These are phyloP conservation scores for Typhlomys cinereus DNA, from an alignment of 2,113 vertebrate species.

Conservation along the genomic window DNA sequence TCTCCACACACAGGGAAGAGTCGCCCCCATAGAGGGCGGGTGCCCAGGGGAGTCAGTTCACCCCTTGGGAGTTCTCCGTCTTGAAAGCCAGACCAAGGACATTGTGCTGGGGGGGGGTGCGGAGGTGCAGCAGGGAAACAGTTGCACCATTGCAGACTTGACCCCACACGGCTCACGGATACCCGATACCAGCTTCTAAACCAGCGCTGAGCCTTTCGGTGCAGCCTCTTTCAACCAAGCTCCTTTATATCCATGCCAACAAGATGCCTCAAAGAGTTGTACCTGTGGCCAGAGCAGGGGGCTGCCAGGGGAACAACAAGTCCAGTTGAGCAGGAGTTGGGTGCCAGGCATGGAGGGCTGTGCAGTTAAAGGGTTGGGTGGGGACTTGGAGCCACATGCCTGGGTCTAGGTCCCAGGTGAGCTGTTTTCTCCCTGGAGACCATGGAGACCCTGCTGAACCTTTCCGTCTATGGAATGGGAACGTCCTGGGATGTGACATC, in stretches of 20 bases:
- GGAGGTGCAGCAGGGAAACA: not conserved
- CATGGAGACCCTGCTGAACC: fast-evolving
- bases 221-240: not conserved
- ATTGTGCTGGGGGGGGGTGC: too few relatives aligned
- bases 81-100: not conserved
- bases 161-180: not conserved
- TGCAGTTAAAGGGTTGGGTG: fast-evolving
- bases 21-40: not conserved
- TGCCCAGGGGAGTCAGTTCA: not conserved
- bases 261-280: not conserved
- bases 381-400: not conserved
- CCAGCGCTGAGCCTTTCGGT: not conserved
- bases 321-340: not conserved
- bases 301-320: too few relatives aligned
- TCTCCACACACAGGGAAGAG: not conserved
- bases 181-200: not conserved
- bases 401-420: not conserved
- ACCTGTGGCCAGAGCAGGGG: not conserved
- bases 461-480: not conserved
- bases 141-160: not conserved
- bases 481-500: too few relatives aligned
- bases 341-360: not conserved
- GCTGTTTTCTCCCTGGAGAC: not conserved
- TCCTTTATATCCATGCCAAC: not conserved
- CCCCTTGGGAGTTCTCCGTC: not conserved